A percentile compares a stretch with the other conserved stretches of the same genome.
Conservation (phyloP, 2,113 vertebrate genomes). For the Urocolius indicus region DNA sequence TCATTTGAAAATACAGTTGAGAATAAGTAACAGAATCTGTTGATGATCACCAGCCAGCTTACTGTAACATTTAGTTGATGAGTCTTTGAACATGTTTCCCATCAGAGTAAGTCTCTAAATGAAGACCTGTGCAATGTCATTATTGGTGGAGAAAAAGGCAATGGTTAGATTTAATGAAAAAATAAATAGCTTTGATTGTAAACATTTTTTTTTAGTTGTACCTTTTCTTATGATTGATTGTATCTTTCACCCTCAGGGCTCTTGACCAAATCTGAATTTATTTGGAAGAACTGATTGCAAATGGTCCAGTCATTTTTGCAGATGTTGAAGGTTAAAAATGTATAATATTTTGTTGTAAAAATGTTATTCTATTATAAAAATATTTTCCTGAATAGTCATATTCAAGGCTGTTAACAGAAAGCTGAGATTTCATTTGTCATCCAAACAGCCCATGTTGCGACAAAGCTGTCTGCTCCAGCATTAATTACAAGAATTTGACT, state of each 20-base stretch:
- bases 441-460: background rate
- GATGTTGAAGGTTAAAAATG: background rate
- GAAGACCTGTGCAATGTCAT: background rate
- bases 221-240: background rate
- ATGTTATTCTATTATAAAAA: background rate
- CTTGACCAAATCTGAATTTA: background rate
- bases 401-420: background rate
- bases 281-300: background rate
- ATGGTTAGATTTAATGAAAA: conserved; percentile 18
- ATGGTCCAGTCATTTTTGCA: background rate
- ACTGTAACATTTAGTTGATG: background rate
- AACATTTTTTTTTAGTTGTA: background rate
- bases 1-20: background rate
- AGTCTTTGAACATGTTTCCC: background rate
- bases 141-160: background rate
- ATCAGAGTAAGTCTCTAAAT: background rate
- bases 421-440: background rate
- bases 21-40: background rate
- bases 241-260: background rate
- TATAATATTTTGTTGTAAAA: background rate
- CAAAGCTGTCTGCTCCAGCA: background rate
- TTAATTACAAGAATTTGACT: background rate
- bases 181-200: background rate
- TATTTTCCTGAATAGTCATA: background rate
- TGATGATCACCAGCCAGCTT: background rate